Percentiles rank a stretch among this genome's conserved stretches.
These are phyloP conservation scores for Rhinophrynus dorsalis DNA, from an alignment of 2,797 vertebrate species.

Conservation along the genomic window DNA sequence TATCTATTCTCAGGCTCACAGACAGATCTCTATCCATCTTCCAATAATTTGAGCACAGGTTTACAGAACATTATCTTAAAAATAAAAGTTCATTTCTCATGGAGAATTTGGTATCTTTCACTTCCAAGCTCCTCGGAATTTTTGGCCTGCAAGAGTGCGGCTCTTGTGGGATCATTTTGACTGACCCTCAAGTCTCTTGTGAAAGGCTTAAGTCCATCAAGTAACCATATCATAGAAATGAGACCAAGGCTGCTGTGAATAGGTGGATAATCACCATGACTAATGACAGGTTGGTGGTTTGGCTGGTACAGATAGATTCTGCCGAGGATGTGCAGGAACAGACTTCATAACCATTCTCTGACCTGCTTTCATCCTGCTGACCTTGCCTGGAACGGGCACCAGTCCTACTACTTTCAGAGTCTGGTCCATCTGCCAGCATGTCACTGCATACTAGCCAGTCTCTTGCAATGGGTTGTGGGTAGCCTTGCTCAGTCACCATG, in stretches of 20 bases:
- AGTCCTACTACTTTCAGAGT: slow-evolving; percentile 62
- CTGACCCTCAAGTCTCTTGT: slow-evolving; percentile 11
- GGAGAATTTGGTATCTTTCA: slow-evolving; percentile 56
- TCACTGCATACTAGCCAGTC: slow-evolving; percentile 91
- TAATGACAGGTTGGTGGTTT: background rate
- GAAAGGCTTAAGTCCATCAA: slow-evolving; percentile 10
- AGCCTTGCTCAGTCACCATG: slow-evolving; percentile 80
- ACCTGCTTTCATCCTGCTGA: slow-evolving; percentile 74
- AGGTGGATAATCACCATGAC: background rate
- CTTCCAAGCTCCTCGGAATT: slow-evolving; percentile 55
- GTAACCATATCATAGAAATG: slow-evolving; percentile 28
- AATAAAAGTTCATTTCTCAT: slow-evolving; percentile 57
- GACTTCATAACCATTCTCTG: slow-evolving; percentile 83
- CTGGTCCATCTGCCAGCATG: slow-evolving; percentile 75
- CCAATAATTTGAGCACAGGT: slow-evolving; percentile 32
- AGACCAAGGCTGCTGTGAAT: slow-evolving; percentile 37
- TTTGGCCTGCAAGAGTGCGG: slow-evolving; percentile 27
- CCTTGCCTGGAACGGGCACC: slow-evolving; percentile 67
- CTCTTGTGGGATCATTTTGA: background rate
- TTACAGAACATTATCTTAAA: slow-evolving; percentile 32
- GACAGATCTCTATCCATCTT: background rate
- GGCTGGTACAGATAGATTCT: background rate
- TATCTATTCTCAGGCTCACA: background rate
- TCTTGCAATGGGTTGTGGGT: slow-evolving; percentile 80
- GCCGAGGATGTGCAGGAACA: slow-evolving; percentile 87